Evolutionary conservation across 92 coral and sea anemone genomes (phyloP).

Genomic region (Pocillopora grandis): DNA sequence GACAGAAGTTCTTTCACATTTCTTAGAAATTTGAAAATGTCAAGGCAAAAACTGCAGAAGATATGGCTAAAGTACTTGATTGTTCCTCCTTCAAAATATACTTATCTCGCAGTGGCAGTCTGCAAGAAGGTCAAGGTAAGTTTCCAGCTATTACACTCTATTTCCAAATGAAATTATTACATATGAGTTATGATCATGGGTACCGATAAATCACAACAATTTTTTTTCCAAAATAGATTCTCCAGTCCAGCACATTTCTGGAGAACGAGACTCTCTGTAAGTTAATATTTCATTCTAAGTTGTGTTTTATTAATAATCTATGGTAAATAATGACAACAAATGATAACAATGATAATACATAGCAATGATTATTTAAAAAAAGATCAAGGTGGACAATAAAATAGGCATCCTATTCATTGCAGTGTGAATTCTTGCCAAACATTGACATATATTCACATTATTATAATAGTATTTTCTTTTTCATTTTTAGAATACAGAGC

Average conservation of each 20-base stretch:
- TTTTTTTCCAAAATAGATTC: constrained; percentile 14
- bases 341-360: too few relatives aligned
- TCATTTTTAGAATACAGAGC: constrained; percentile 36
- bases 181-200: too few relatives aligned
- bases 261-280: constrained; percentile 15
- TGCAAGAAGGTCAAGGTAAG: constrained; percentile 18
- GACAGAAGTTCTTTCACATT: not conserved
- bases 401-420: too few relatives aligned
- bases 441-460: too few relatives aligned
- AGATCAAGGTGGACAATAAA: too few relatives aligned
- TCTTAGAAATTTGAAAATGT: constrained; percentile 55
- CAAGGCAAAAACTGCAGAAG: constrained; percentile 67
- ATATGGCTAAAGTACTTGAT: constrained; percentile 84
- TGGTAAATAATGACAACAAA: too few relatives aligned
- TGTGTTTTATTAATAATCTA: not conserved
- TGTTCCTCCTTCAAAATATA: constrained; percentile 83
- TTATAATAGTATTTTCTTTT: not conserved
- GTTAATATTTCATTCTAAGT: not conserved
- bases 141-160: not conserved
- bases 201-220: not conserved
- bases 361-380: too few relatives aligned
- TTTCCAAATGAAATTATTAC: not conserved
- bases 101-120: constrained; percentile 23
- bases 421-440: too few relatives aligned
- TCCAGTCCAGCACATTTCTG: constrained; percentile 14